phyloP scores from a whole-genome alignment of 1,140 invertebrate species.

The Carcinoscorpius rotundicauda region DNA sequence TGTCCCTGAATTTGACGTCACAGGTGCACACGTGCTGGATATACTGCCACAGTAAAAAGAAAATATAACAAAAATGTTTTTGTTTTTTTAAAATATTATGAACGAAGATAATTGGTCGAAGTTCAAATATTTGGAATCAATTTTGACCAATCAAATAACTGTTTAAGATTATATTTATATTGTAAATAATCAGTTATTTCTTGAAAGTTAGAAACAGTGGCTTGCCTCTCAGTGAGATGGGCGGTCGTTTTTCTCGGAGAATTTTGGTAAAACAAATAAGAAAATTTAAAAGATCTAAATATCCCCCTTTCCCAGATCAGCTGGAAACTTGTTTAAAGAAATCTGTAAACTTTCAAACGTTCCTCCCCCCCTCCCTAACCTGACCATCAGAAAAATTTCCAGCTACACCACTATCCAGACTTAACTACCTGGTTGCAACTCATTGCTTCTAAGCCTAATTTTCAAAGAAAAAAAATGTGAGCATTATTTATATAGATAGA shows the following conservation, averaged over 20 bases:
- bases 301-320: conserved; percentile 41
- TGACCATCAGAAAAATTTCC: conserved; percentile 62
- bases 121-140: no score
- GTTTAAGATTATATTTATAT: no score
- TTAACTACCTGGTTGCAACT: conserved; percentile 32
- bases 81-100: no score
- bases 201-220: no score
- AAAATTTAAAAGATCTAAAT: no score
- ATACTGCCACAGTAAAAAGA: background rate
- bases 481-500: no score
- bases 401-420: conserved; percentile 54
- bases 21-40: conserved; percentile 10
- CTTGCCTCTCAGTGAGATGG: no score
- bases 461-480: background rate
- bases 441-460: conserved; percentile 16
- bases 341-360: conserved; percentile 31
- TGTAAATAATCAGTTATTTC: no score
- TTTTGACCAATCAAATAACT: no score
- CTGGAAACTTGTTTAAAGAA: conserved; percentile 70
- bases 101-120: no score
- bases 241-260: no score
- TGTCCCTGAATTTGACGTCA: conserved; percentile 19
- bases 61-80: background rate
- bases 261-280: no score
- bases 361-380: conserved; percentile 27